Base-by-base conservation (phyloP, 1,140 invertebrate genomes). In the Tetramorium alpestre region DNA sequence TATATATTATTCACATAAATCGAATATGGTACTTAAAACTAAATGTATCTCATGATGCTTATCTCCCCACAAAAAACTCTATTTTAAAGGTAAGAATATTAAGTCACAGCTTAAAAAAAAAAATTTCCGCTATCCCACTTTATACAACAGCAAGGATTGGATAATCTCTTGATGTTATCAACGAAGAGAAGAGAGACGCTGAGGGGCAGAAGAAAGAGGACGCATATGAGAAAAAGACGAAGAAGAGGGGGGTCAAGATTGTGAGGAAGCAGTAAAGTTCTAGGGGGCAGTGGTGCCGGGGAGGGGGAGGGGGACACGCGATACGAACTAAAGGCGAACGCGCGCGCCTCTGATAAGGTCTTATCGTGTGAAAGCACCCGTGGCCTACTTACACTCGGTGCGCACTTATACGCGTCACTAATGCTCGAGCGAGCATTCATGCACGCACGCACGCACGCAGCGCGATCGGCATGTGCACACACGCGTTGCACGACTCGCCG, bases 341-440 rank as follows among this genome's bases (percentile, higher is more conserved):
- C 93, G 91, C 90, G 92, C 88, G 90, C 91, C 41, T 93, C 92
- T 93, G 94, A 95, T 95, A 95, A 95, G 92, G 91, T 91, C 92
- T 95, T 95, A 95, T 95, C 94, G 94, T 95, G 94, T 95, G 94
- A 95, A 95, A 95, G 94, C 94, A 94, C 94, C 64, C 93, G 93
- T 95, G 94, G 94, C 94, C 94, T 95, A 94, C 94, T 94, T 94
- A 91, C 87, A 82, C 87, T 86, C 60, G 60, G 62, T 89, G 76
- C 91, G 90, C 86, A 76, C 90, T 82, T 87, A 82, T 77, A 88
- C 84, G 87, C 87, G 84, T 81, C 86, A 84, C 87, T 86, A 84
- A 75, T 80, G 84, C 87, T 64, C 73, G 60, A 47, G 75, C 69
- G 65, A 76, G 54, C 86, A 58, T 54, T 81, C 75, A 89, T 70